Evolutionary conservation across 2,888 invertebrate species (phyloP), one percentile per base, ranked within the genome.

Genomic region (Drosophila pseudotalamancana): DNA sequence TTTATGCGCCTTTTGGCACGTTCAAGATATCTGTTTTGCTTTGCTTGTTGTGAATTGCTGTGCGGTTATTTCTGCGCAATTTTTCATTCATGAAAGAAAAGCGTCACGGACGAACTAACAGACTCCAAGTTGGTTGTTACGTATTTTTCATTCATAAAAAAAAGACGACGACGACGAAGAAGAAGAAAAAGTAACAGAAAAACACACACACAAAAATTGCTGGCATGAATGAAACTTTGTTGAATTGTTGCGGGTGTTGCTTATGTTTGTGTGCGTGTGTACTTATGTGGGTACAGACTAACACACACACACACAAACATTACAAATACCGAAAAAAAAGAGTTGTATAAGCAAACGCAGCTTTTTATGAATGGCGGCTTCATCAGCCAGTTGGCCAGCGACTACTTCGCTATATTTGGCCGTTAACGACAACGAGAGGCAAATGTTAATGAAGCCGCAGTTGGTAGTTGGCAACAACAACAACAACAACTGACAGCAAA

Each of bases 31-130:
- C 19, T 63, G 19, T 29, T 56, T 60, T n/a, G 21, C 12, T 32
- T 48, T 31, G n/a, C 49, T 49, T 68, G 57, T 49, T 31, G 53
- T 48, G 31, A 42, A 53, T 39, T 25, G 59, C 49, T 54, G 45
- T 40, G 46, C 35, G 43, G 14, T 54, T 61, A 72, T 69, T 53
- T 42, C 56, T 69, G 77, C 65, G 53, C 67, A 83, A 79, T 69
- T 75, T 79, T 72, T 83, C 84, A 86, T 80, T 86, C 87, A 80
- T 80, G 60, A 81, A 86, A 76, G 72, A 67, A 77, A 64, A 61
- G 34, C 76, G 72, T 72, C 72, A 72, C 65, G 72, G 72, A 76
- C 72, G 57, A 43, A 63, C 64, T 31, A 54, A 39, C 76, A 63
- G 76, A 71, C 72, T 50, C 57, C 51, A 35, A 46, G 42, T 43